Base-by-base conservation (phyloP, 1,140 invertebrate genomes). In the Lepidurus apus region DNA sequence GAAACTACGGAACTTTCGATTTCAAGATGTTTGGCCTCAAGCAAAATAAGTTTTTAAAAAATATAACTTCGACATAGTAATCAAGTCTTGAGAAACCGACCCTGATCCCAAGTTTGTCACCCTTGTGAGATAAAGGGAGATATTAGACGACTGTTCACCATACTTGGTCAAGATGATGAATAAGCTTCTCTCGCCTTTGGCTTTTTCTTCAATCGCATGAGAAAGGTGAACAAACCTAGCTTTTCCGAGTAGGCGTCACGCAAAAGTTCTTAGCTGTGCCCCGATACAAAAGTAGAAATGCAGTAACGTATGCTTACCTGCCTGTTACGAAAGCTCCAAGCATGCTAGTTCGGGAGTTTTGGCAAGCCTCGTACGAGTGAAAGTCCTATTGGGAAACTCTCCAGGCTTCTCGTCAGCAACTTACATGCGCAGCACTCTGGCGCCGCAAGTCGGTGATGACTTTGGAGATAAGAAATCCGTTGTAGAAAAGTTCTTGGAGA, bases 201-300 rank as follows among this genome's bases (percentile, higher is more conserved):
- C 53, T 65, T 65, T 34, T 65, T 65, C 53, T 65, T 13, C 13
- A 65, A 65, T 65, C 53, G 17, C 21, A 65, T 21, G 13, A 65
- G 17, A 65, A 17, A 65, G 53, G 53, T 65, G 53, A 65, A 65
- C 53, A 65, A 65, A 13, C 53, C 21, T 0, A 65, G 7, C 53
- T 65, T 65, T 65, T 65, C 53, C 9, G 53, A 21, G 53, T 65
- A 65, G 53, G 53, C 53, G 53, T 65, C n/a, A 65, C 53, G 53
- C 53, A 21, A 65, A 65, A 65, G 53, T 65, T 10, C 13, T 21
- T 17, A 65, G 53, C 21, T 65, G 21, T 65, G 53, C 53, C 21
- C 13, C 53, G 53, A 65, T 65, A 65, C 17, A 65, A 65, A 65
- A 65, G 21, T 21, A 65, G 21, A 65, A 21, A 65, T 65, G 53